Evolutionary conservation across 1,140 invertebrate species (phyloP).

Genomic region (Linepithema humile): DNA sequence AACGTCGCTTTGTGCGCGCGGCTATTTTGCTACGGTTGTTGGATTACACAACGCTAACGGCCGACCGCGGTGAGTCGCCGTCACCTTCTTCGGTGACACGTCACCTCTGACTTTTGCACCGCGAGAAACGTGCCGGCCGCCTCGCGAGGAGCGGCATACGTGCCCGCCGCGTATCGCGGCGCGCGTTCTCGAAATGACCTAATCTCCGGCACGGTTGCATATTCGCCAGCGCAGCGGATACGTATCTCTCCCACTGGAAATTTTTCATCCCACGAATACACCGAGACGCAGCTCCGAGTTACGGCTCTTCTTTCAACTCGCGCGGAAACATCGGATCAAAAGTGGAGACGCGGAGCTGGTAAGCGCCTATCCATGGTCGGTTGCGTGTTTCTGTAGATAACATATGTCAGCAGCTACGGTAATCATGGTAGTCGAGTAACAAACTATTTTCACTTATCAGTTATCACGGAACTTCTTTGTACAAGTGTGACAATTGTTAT

Average conservation of each 20-base stretch:
- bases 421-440: neutral
- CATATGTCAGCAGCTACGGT: neutral
- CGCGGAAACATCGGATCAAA: neutral
- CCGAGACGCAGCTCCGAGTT: neutral
- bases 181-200: conserved; percentile 64
- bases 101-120: conserved; percentile 77
- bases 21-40: conserved; percentile 44
- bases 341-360: neutral
- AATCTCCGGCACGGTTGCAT: conserved; percentile 62
- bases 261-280: conserved; percentile 11
- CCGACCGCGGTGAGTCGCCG: conserved; percentile 68
- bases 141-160: conserved; percentile 41
- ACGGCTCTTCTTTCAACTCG: conserved; percentile 55
- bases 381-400: conserved; percentile 1
- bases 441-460: conserved; percentile 3
- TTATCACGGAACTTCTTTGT: neutral
- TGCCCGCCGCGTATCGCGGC: conserved; percentile 41
- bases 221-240: neutral
- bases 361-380: neutral
- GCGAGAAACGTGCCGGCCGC: conserved; percentile 55
- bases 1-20: conserved; percentile 39
- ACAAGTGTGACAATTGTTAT: neutral
- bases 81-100: conserved; percentile 79
- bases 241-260: conserved; percentile 47
- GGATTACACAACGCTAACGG: conserved; percentile 70